phyloP scores from a whole-genome alignment of 2,888 invertebrate species.

The Ophion ventricosus region DNA sequence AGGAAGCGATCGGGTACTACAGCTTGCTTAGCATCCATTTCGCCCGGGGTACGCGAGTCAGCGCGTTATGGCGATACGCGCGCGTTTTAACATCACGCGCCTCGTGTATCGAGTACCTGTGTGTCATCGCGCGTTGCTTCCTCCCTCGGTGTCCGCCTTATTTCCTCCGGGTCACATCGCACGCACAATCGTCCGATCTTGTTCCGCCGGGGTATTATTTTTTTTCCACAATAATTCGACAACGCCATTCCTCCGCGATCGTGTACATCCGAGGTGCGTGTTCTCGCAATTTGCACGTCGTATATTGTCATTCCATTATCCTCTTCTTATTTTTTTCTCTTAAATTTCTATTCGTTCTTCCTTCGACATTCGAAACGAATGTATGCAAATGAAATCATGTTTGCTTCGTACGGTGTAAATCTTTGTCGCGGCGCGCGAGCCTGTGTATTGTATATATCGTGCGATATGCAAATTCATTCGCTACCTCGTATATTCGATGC shows the following conservation, averaged over 20 bases:
- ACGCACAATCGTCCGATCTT: not conserved
- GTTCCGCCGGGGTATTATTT: not conserved
- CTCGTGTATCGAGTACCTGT: conserved; percentile 25
- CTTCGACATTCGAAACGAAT: not conserved
- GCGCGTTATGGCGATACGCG: conserved; percentile 48
- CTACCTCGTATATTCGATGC: not conserved
- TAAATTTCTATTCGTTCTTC: not conserved
- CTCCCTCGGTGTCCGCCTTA: conserved; percentile 4
- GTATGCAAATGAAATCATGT: not conserved
- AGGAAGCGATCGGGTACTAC: conserved; percentile 82
- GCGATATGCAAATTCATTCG: not conserved
- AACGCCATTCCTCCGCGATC: not conserved
- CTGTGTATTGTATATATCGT: not conserved
- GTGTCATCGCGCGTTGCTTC: conserved; percentile 6
- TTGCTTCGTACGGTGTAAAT: not conserved
- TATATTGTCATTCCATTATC: not conserved
- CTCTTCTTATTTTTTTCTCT: not conserved
- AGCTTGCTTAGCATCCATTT: conserved; percentile 82
- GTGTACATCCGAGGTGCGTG: not conserved
- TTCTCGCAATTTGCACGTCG: too few species aligned
- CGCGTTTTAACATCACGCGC: not conserved
- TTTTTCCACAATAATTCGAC: not conserved
- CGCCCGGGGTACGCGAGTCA: conserved; percentile 66
- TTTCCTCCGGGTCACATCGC: not conserved
- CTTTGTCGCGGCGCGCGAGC: not conserved